Base-by-base conservation (phyloP, 2,888 invertebrate genomes). In the Pyrocoelia pectoralis region DNA sequence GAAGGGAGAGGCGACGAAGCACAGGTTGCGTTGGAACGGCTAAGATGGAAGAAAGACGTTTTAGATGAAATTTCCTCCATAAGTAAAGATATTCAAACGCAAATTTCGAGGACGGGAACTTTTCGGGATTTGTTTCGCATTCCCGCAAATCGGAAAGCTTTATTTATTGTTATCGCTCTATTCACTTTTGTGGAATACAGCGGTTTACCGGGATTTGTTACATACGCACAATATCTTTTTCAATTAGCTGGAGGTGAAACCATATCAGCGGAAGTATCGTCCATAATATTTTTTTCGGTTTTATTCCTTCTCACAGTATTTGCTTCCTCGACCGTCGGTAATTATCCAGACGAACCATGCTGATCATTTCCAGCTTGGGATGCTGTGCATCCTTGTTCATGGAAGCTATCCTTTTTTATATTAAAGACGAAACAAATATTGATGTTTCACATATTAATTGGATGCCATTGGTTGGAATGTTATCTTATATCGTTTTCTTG, bases 381-480 rank as follows among this genome's bases (percentile, higher is more conserved):
- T 72, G 73, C 52, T 70, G 68, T 9, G 43, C 73, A 6, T 60
- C 74, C 3, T 60, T 78, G 19, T 40, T 70, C 0, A 53, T 69
- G 12, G 70, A 74, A 69, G 69, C 73, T 3, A 46, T 72, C 3
- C 77, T 74, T 54, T 78, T 78, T 57, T 75, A 71, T 18, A 38
- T 77, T 2, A 70, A 73, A n/a, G 8, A 73, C 56, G 60, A 68
- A 24, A 52, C 67, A 17, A 29, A 62, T 3, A 56, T 72, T 5
- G 73, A 76, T 67, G 28, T 74, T 2, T 57, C 66, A 3, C 12
- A n/a, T 2, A 24, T 74, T 0, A 66, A 67, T 10, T 79, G 77
- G 77, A 62, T 79, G 53, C 79, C 79, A 2, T 38, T 79, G 2
- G 68, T 68, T 4, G 75, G 75, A 6, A 70, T 79, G 71, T 61